These are phyloP conservation scores for Oxyruncus cristatus DNA, from an alignment of 2,113 vertebrate genomes.

Conservation along the genomic window DNA sequence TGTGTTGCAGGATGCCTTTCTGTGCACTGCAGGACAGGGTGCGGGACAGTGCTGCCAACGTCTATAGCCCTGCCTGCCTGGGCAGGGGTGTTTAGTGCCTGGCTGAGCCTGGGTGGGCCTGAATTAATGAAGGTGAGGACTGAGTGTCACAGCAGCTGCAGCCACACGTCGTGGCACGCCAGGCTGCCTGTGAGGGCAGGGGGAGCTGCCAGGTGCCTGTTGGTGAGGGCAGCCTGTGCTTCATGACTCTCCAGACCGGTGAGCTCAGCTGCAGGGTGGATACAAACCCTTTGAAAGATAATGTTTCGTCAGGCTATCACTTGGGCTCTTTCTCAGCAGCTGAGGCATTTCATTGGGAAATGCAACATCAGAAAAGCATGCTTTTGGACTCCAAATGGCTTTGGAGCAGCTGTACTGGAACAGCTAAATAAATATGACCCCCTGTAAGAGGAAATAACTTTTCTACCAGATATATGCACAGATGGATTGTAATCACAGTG, in stretches of 20 bases:
- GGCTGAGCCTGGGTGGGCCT: not conserved
- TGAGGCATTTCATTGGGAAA: constrained; percentile 21
- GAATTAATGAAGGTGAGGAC: fast-evolving
- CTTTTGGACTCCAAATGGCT: constrained; percentile 19
- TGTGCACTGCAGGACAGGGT: too few species aligned
- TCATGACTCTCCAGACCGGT: fast-evolving
- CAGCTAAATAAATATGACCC: constrained; percentile 30
- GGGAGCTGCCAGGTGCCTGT: not conserved
- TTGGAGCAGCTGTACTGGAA: constrained; percentile 40
- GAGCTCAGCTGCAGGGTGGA: not conserved
- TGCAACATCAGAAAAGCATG: not conserved
- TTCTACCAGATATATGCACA: constrained; percentile 9
- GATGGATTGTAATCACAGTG: constrained; percentile 12
- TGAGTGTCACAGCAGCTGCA: not conserved
- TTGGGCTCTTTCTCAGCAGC: constrained; percentile 13
- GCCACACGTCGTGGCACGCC: not conserved
- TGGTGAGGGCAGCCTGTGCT: not conserved
- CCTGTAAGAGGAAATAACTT: constrained; percentile 40
- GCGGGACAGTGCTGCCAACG: fast-evolving
- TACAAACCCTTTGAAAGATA: constrained; percentile 27
- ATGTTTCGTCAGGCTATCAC: not conserved
- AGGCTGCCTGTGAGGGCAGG: not conserved
- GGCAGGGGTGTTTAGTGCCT: not conserved
- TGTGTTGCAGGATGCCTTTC: not conserved
- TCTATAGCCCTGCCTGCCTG: fast-evolving